A percentile compares a stretch with the other conserved stretches of the same genome.
Evolutionary conservation across 2,888 invertebrate species (phyloP).

Genomic region (Cheilosia vulpina): DNA sequence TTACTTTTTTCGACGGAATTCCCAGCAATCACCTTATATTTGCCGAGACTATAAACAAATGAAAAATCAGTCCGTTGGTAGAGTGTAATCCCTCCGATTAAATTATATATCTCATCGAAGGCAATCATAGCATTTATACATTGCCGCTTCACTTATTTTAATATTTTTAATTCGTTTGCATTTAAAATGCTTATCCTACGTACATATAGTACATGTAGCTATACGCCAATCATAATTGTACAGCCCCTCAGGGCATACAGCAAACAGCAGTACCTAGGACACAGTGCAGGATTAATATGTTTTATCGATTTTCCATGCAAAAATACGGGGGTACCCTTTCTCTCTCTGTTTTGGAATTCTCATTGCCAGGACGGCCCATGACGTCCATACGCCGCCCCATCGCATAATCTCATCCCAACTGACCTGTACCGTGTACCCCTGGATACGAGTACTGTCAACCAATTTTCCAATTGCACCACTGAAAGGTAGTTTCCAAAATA

Average conservation of each 20-base stretch:
- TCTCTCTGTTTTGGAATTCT: background rate
- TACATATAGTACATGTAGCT: background rate
- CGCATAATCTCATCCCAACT: slow-evolving; percentile 1
- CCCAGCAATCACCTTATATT: slow-evolving; percentile 3
- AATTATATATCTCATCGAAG: slow-evolving; percentile 42
- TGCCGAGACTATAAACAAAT: slow-evolving; percentile 13
- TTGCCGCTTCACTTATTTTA: slow-evolving; percentile 58
- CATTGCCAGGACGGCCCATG: slow-evolving; percentile 55
- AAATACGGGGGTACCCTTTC: slow-evolving; percentile 2
- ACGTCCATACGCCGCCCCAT: slow-evolving; percentile 33
- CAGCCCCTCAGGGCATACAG: slow-evolving; percentile 38
- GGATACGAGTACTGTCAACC: slow-evolving; percentile 33
- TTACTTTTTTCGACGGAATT: slow-evolving; percentile 6
- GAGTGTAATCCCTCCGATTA: slow-evolving; percentile 11
- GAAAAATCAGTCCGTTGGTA: background rate
- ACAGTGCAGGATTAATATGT: slow-evolving; percentile 66
- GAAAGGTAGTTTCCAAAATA: slow-evolving; percentile 55
- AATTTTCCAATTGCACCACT: slow-evolving; percentile 67
- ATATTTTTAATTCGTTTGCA: slow-evolving; percentile 71
- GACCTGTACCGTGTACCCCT: slow-evolving; percentile 2
- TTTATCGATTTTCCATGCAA: slow-evolving; percentile 72
- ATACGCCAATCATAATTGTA: slow-evolving; percentile 70
- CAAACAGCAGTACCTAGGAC: background rate
- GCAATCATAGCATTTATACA: slow-evolving; percentile 48
- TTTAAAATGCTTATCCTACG: slow-evolving; percentile 58